A percentile compares a stretch with the other conserved stretches of the same genome.
Evolutionary conservation across 2,797 vertebrate genomes (phyloP).

Genomic region (Monodelphis domestica): DNA sequence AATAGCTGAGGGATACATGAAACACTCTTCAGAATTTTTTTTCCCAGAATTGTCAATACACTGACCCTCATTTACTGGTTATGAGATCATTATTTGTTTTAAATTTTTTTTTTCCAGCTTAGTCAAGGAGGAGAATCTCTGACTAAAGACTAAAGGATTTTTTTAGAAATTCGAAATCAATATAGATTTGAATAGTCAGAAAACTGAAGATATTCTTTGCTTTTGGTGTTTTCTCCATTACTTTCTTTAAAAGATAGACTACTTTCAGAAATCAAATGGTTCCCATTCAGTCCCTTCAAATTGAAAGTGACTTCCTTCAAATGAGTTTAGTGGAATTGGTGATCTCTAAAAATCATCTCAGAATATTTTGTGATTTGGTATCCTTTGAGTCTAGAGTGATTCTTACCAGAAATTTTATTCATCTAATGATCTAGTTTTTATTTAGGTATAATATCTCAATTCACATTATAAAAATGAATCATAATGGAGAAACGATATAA

Average conservation of each 20-base stretch:
- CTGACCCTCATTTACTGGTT: conserved; percentile 35
- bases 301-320: conserved; percentile 60
- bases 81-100: conserved; percentile 41
- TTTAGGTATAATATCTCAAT: conserved; percentile 62
- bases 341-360: conserved; percentile 48
- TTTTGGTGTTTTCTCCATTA: conserved; percentile 37
- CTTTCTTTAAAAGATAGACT: conserved; percentile 34
- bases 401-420: conserved; percentile 59
- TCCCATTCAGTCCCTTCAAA: conserved; percentile 58
- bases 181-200: not conserved
- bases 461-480: too few relatives aligned
- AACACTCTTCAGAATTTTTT: not conserved
- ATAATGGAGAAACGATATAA: too few relatives aligned
- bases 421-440: conserved; percentile 65
- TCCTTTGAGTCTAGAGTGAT: conserved; percentile 58
- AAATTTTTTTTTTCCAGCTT: conserved; percentile 45
- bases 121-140: conserved; percentile 27
- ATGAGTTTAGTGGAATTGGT: conserved; percentile 67
- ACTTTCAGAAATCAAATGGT: conserved; percentile 50
- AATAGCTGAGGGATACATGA: not conserved
- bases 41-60: conserved; percentile 20
- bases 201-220: conserved; percentile 35
- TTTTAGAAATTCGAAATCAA: conserved; percentile 45
- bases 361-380: conserved; percentile 65
- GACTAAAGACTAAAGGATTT: conserved; percentile 3